These are phyloP conservation scores for Drosophila serrata DNA, from an alignment of 1,140 invertebrate species.

Conservation along the genomic window DNA sequence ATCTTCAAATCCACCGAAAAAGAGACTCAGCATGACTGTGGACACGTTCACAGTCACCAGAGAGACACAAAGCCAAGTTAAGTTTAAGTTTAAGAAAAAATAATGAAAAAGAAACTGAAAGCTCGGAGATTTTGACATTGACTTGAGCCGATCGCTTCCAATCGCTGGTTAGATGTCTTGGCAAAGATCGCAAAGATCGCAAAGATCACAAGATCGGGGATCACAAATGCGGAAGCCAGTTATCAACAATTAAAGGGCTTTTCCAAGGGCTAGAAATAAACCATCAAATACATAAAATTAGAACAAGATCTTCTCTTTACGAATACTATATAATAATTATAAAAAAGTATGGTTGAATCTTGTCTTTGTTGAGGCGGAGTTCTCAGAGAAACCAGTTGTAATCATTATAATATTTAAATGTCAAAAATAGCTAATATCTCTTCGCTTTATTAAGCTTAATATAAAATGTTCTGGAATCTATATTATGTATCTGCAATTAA, in stretches of 20 bases:
- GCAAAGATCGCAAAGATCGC: not conserved
- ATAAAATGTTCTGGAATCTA: not conserved
- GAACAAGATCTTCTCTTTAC: not conserved
- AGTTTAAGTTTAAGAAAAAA: not conserved
- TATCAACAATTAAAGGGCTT: slow-evolving; percentile 10
- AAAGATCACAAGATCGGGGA: not conserved
- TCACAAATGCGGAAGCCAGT: slow-evolving; percentile 54
- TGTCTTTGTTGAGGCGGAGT: not conserved
- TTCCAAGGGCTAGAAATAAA: slow-evolving; percentile 9
- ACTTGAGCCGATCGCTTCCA: slow-evolving; percentile 60
- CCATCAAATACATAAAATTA: not conserved
- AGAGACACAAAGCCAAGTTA: slow-evolving; percentile 10
- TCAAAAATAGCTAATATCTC: not conserved
- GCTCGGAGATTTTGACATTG: slow-evolving; percentile 54
- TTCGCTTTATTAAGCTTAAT: slow-evolving; percentile 1
- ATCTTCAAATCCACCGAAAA: slow-evolving; percentile 63
- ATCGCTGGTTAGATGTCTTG: slow-evolving; percentile 19
- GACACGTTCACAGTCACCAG: slow-evolving; percentile 63
- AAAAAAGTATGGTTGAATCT: too few relatives aligned
- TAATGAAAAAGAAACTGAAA: slow-evolving; percentile 5
- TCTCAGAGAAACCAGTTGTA: not conserved
- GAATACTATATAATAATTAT: too few relatives aligned
- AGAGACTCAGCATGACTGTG: slow-evolving; percentile 55
- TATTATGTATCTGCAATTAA: not conserved
- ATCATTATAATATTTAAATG: not conserved